These are phyloP conservation scores for Zingel zingel DNA, from an alignment of 2,113 vertebrate genomes.

Conservation along the genomic window DNA sequence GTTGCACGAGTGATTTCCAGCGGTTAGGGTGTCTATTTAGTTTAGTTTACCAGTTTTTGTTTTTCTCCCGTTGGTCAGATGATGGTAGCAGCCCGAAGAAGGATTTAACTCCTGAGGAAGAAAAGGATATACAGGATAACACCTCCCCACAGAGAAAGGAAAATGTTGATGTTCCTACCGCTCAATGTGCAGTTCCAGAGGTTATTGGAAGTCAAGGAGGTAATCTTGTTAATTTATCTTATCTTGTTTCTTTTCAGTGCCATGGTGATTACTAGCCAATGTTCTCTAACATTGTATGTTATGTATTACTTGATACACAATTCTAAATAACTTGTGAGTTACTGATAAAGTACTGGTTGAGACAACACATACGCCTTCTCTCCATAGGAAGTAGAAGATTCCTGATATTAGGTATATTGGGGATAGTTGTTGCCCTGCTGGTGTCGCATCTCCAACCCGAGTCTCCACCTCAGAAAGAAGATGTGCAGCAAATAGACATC, in stretches of 20 bases:
- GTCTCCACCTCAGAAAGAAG: slow-evolving; percentile 6
- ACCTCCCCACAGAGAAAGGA: neutral
- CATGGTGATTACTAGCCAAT: neutral
- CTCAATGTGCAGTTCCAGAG: neutral
- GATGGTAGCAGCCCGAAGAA: neutral
- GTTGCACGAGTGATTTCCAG: neutral
- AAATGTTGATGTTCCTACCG: slow-evolving; percentile 17
- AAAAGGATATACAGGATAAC: neutral
- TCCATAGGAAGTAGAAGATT: slow-evolving; percentile 3
- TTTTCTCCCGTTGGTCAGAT: slow-evolving; percentile 1
- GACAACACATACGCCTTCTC: neutral
- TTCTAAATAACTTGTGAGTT: neutral
- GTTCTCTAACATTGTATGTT: neutral
- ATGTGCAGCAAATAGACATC: slow-evolving; percentile 35
- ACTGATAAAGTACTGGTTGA: neutral
- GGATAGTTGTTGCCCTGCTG: slow-evolving; percentile 16
- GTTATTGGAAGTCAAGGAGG: slow-evolving; percentile 1
- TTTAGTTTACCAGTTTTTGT: neutral
- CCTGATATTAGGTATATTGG: neutral
- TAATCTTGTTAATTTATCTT: slow-evolving; percentile 7
- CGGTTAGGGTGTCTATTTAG: neutral
- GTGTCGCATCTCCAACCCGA: neutral
- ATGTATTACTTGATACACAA: neutral
- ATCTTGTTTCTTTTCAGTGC: neutral
- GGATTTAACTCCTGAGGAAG: neutral